These are phyloP conservation scores for Atta colombica DNA, from an alignment of 1,140 invertebrate species.

Conservation along the genomic window DNA sequence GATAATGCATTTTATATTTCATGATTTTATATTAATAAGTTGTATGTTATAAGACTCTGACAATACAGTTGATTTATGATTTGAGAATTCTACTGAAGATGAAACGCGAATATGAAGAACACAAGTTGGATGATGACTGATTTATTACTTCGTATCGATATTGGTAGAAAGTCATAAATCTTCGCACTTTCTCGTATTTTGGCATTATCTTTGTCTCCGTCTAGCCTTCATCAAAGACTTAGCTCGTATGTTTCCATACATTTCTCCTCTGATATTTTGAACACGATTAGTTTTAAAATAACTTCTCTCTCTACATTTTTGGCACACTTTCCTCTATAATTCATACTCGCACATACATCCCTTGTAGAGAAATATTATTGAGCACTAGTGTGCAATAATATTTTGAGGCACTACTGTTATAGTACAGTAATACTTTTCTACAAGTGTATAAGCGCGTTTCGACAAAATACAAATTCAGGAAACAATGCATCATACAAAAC, in stretches of 20 bases:
- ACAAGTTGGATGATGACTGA: slow-evolving; percentile 35
- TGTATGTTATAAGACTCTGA: background rate
- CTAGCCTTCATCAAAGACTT: background rate
- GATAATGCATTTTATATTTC: background rate
- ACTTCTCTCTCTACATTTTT: slow-evolving; percentile 1
- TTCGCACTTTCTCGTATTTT: background rate
- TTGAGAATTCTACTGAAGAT: background rate
- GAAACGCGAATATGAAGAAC: background rate
- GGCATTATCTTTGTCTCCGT: background rate
- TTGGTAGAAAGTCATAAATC: slow-evolving; percentile 38
- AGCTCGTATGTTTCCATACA: background rate
- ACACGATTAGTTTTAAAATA: slow-evolving; percentile 33
- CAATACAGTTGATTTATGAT: slow-evolving; percentile 16
- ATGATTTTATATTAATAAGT: slow-evolving; percentile 31
- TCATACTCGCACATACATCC: background rate
- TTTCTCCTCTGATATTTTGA: background rate
- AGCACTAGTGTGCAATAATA: too few relatives aligned
- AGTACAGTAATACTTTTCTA: too few relatives aligned
- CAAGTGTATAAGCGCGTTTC: too few relatives aligned
- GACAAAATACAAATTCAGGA: too few relatives aligned
- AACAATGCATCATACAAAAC: too few relatives aligned
- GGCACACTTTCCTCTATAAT: background rate
- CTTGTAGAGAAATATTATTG: too few relatives aligned
- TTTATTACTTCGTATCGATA: slow-evolving; percentile 23
- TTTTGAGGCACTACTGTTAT: too few relatives aligned